phyloP scores from a whole-genome alignment of 37 sponge, comb jelly and placozoan genomes.

The Crambe crambe region DNA sequence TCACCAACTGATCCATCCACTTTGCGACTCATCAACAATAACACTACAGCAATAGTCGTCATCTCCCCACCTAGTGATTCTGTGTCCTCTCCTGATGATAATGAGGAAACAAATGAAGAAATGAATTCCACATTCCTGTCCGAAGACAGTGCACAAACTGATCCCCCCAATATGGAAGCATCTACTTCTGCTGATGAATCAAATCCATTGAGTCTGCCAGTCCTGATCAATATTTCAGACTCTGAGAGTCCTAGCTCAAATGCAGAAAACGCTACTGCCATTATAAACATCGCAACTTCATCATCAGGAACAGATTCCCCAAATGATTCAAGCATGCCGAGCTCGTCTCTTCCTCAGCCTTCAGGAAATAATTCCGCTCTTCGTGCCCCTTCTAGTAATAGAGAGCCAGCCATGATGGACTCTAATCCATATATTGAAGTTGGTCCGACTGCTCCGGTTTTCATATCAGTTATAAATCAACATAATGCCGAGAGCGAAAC shows the following conservation, averaged over 20 bases:
- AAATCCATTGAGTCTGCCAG: slow-evolving; percentile 13
- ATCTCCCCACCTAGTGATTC: not conserved
- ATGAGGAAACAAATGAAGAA: not conserved
- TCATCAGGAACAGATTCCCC: not conserved
- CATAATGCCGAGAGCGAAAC: not conserved
- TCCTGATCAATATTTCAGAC: slow-evolving; percentile 31
- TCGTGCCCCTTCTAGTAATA: not conserved
- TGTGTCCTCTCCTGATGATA: not conserved
- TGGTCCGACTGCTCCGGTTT: not conserved
- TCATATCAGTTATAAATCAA: not conserved
- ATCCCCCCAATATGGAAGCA: not conserved
- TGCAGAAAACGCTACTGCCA: slow-evolving; percentile 5
- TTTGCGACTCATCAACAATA: not conserved
- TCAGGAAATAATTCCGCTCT: not conserved
- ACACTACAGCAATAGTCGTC: not conserved
- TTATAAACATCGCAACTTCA: slow-evolving; percentile 22
- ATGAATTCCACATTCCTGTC: not conserved
- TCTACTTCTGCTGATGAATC: not conserved
- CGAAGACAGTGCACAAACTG: not conserved
- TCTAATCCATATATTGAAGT: not conserved
- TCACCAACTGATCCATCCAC: not conserved
- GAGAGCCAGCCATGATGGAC: not conserved
- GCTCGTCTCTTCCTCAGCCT: not conserved
- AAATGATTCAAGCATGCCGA: not conserved
- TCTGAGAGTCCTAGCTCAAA: not conserved